Conservation (phyloP, 2,888 invertebrate genomes). For the Chesias legatella region DNA sequence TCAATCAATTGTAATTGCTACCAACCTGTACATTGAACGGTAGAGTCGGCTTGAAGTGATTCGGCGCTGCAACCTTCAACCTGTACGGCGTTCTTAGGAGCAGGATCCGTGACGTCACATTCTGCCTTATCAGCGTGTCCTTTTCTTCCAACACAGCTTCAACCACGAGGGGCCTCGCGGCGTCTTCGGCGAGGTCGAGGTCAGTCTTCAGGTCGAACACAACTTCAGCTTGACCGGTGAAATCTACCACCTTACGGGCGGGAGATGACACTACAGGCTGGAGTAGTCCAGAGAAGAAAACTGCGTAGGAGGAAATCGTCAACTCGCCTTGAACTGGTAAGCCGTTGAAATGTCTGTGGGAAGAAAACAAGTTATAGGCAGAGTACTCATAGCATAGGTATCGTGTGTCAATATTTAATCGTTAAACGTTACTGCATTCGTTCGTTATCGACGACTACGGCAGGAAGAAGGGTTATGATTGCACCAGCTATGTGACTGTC, state of each 20-base stretch:
- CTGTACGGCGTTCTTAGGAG: slow-evolving; percentile 79
- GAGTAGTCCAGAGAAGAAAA: slow-evolving; percentile 87
- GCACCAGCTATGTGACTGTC: too few species aligned
- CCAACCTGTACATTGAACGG: slow-evolving; percentile 86
- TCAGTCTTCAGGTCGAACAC: slow-evolving; percentile 89
- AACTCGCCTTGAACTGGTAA: slow-evolving; percentile 92
- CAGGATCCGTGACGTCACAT: slow-evolving; percentile 83
- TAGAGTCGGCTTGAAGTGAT: slow-evolving; percentile 93
- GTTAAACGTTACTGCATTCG: too few species aligned
- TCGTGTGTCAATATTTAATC: too few species aligned
- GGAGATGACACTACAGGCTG: slow-evolving; percentile 88
- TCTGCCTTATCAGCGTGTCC: slow-evolving; percentile 91
- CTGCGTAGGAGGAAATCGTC: slow-evolving; percentile 91
- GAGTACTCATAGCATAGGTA: too few species aligned
- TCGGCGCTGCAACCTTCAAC: slow-evolving; percentile 90
- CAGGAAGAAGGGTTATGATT: too few species aligned
- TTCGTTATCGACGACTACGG: too few species aligned
- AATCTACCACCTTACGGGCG: slow-evolving; percentile 85
- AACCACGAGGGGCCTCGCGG: slow-evolving; percentile 90
- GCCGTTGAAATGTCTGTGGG: slow-evolving; percentile 88
- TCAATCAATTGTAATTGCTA: slow-evolving; percentile 12
- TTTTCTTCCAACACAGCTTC: slow-evolving; percentile 95
- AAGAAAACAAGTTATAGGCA: not conserved
- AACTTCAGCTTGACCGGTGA: slow-evolving; percentile 84
- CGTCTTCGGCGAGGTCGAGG: slow-evolving; percentile 86